phyloP scores from a whole-genome alignment of 2,797 vertebrate genomes.

The Taeniopygia guttata region DNA sequence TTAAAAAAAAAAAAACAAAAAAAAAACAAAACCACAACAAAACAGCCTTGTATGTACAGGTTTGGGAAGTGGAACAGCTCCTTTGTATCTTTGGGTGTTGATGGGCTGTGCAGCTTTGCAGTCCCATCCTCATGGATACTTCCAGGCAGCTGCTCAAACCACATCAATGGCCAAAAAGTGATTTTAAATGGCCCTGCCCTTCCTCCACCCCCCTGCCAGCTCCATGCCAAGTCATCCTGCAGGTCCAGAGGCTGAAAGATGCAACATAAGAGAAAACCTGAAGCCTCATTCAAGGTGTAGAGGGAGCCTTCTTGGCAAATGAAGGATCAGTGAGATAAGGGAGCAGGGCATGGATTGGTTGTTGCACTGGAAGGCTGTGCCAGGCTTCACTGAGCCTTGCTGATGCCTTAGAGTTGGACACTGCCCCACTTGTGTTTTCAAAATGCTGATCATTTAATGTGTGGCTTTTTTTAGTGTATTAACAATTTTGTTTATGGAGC shows the following conservation, averaged over 20 bases:
- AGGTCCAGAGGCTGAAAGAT: neutral
- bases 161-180: accelerated
- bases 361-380: neutral
- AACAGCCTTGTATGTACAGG: accelerated
- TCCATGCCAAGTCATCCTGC: accelerated
- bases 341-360: neutral
- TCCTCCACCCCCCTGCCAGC: neutral
- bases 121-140: neutral
- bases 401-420: neutral
- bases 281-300: accelerated
- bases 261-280: neutral
- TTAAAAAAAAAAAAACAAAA: neutral
- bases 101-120: accelerated
- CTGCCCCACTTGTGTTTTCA: neutral
- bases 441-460: neutral
- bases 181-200: neutral
- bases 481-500: neutral
- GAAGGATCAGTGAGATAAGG: neutral
- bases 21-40: too few relatives aligned
- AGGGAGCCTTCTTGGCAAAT: neutral
- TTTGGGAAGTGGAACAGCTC: accelerated
- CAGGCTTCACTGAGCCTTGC: neutral
- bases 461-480: neutral
- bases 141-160: neutral
- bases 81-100: neutral